phyloP scores from a whole-genome alignment of 2,888 invertebrate species.

The Ichneumoninae sp. region DNA sequence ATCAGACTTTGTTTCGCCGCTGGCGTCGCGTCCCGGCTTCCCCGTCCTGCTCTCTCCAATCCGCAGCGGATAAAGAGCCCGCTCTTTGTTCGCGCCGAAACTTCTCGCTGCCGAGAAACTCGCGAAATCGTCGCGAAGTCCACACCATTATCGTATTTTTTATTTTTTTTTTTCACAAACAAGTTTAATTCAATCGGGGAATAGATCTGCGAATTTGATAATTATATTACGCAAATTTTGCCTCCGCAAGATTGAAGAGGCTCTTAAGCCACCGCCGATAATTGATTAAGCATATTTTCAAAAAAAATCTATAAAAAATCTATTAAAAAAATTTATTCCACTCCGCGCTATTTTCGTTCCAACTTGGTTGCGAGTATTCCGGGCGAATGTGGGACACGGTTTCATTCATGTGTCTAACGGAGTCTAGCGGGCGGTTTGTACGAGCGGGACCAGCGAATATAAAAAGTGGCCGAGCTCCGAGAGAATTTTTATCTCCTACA shows the following conservation, averaged over 20 bases:
- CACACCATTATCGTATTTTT: neutral
- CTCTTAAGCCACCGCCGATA: neutral
- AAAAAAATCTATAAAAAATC: neutral
- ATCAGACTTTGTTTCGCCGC: neutral
- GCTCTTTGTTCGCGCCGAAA: neutral
- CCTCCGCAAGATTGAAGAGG: neutral
- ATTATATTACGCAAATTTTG: neutral
- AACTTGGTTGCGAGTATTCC: neutral
- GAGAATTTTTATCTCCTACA: slow-evolving; percentile 16
- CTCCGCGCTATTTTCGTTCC: neutral
- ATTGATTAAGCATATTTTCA: neutral
- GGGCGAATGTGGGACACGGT: slow-evolving; percentile 13
- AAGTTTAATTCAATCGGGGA: neutral
- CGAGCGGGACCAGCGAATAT: neutral
- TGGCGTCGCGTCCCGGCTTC: neutral
- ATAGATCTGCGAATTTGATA: neutral
- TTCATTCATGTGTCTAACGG: slow-evolving; percentile 42
- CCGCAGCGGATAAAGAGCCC: neutral
- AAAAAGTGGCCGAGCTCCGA: neutral
- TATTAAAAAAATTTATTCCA: neutral
- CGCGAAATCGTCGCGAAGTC: neutral
- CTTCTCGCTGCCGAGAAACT: neutral
- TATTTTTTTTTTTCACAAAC: neutral
- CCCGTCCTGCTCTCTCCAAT: neutral
- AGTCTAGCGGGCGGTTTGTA: neutral